Evolutionary conservation across 2,797 vertebrate genomes (phyloP), one percentile per base, ranked within the genome.

Genomic region (Acanthis flammea): DNA sequence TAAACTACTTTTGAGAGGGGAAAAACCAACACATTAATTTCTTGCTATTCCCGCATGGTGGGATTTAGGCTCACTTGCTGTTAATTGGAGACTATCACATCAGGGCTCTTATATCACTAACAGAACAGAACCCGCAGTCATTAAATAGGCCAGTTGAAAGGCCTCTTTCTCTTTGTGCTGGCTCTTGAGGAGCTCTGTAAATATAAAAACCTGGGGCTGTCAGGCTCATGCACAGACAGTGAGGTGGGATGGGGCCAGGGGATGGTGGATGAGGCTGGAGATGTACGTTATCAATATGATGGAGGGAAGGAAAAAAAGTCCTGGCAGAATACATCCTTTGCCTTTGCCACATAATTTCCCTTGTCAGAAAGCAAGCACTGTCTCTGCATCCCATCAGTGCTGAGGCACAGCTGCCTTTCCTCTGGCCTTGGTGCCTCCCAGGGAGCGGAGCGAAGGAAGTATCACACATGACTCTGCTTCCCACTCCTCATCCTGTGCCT

Each of bases 221-320:
- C 45, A 25, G 31, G 21, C 53, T 74, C 24, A 4, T 14, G 44
- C 24, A 31, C 23, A 22, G 60, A n/a, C 30, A 9, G 8, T 16
- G 27, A 54, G 50, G 21, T 30, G 42, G 37, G n/a, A 39, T 33
- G 10, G 14, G 45, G 19, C 12, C 8, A 6, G 39, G 11, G 57
- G 9, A 12, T 3, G 19, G 17, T 3, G 24, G 5, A 39, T 58
- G n/a, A 21, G 33, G 17, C 50, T 47, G 24, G 58, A 48, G 23
- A 7, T 10, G 35, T 16, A 10, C 0, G 0, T 47, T 35, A 28
- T 8, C 50, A 19, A 13, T 21, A 7, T 0, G 0, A 8, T 4
- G 5, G 37, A 71, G 6, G 14, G 16, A 27, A 8, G 31, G 25
- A 15, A 25, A 39, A 70, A 65, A 17, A 57, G 33, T 62, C 31